Evolutionary conservation across 2,888 invertebrate species (phyloP).

Genomic region (Eilema depressum): DNA sequence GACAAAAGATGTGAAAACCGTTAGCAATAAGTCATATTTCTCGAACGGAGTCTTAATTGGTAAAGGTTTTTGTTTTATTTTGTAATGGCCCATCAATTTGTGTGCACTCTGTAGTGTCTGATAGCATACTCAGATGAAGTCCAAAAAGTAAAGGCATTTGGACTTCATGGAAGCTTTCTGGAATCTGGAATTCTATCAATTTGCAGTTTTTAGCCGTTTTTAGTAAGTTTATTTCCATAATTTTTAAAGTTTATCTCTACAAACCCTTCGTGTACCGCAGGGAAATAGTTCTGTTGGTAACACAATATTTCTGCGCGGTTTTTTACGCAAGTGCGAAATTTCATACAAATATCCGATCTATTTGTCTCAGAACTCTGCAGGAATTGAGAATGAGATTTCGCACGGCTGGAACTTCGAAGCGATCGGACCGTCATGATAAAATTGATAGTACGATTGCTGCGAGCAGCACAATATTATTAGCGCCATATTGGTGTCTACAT

Average conservation of each 20-base stretch:
- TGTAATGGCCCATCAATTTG: not conserved
- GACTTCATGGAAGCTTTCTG: no score
- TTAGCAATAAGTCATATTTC: not conserved
- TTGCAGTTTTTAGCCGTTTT: not conserved
- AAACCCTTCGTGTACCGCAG: no score
- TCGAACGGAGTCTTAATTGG: not conserved
- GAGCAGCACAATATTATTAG: not conserved
- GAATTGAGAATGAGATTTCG: not conserved
- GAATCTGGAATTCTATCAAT: not conserved
- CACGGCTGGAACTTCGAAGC: not conserved
- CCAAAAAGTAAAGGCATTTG: not conserved
- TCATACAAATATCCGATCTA: not conserved
- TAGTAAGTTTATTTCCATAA: no score
- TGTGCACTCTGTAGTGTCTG: not conserved
- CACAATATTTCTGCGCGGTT: no score
- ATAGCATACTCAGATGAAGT: no score
- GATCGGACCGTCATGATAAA: not conserved
- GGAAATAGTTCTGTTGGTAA: no score
- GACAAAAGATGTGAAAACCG: not conserved
- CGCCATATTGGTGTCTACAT: not conserved
- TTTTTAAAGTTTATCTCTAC: no score
- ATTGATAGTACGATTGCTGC: not conserved
- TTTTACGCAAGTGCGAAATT: not conserved
- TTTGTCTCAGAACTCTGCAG: not conserved
- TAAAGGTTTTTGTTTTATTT: not conserved